phyloP scores from a whole-genome alignment of 2,797 vertebrate genomes.

The Sternarchorhynchus goeldii region DNA sequence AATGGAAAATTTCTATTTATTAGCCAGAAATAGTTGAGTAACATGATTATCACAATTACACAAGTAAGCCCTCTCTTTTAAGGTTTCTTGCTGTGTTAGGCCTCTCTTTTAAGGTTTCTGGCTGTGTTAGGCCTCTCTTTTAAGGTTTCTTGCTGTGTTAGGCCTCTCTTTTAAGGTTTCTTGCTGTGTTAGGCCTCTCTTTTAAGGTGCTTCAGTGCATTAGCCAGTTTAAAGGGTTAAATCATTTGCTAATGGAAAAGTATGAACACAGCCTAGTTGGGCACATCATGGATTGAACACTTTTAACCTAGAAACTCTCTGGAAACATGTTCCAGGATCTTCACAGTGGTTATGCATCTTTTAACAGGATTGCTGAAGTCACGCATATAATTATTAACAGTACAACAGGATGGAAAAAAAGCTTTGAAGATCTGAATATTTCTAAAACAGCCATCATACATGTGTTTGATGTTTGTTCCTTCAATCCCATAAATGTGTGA shows the following conservation, averaged over 20 bases:
- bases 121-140: conserved; percentile 1
- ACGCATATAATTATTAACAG: not conserved
- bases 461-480: not conserved
- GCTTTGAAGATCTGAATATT: conserved; percentile 8
- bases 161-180: not conserved
- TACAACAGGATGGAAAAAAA: not conserved
- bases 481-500: not conserved
- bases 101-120: not conserved
- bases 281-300: not conserved
- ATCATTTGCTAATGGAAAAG: conserved; percentile 28
- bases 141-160: not conserved
- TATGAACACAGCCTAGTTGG: not conserved
- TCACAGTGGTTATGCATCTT: not conserved
- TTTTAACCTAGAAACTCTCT: conserved; percentile 13
- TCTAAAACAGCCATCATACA: not conserved
- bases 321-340: not conserved
- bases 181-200: too few relatives aligned
- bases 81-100: not conserved
- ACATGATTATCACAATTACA: not conserved
- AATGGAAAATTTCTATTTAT: not conserved
- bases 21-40: not conserved
- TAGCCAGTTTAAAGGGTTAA: not conserved
- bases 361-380: not conserved
- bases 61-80: not conserved
- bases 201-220: not conserved